A percentile compares a stretch with the other conserved stretches of the same genome.
Conservation (phyloP, 2,113 vertebrate species). For the human region DNA sequence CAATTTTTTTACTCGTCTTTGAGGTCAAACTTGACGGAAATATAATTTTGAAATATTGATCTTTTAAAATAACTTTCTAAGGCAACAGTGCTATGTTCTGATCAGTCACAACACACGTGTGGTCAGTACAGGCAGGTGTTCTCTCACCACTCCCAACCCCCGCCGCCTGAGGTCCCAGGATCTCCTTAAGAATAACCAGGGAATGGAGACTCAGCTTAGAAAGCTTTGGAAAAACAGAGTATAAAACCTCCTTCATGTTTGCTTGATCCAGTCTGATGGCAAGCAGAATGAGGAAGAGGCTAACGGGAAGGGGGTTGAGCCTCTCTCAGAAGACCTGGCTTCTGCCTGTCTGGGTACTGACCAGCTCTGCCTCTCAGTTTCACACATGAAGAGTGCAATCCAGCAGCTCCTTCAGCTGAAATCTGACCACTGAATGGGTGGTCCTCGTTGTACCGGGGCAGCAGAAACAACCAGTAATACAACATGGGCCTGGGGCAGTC, state of each 20-base stretch:
- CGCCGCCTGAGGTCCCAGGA: rapidly evolving
- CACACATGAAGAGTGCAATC: rapidly evolving
- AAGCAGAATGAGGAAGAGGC: too few relatives aligned
- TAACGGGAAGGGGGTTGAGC: neutral
- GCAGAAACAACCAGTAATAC: neutral
- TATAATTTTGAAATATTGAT: neutral
- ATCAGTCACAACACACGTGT: rapidly evolving
- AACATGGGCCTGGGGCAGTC: rapidly evolving
- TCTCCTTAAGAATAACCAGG: rapidly evolving
- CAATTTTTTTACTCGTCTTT: neutral
- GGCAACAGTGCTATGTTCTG: rapidly evolving
- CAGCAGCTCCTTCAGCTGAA: rapidly evolving
- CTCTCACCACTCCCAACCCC: too few relatives aligned
- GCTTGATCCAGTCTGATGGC: neutral
- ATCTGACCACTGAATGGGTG: neutral
- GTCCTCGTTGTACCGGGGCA: neutral
- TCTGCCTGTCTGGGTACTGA: neutral
- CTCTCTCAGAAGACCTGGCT: neutral
- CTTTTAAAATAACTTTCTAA: neutral
- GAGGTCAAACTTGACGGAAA: neutral
- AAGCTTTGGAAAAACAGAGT: neutral
- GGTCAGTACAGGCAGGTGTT: rapidly evolving
- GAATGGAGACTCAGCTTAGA: neutral
- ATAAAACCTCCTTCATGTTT: neutral
- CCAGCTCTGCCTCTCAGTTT: neutral